Evolutionary conservation across 2,888 invertebrate species (phyloP), one percentile per base, ranked within the genome.

Genomic region (Pedicia rivosa): DNA sequence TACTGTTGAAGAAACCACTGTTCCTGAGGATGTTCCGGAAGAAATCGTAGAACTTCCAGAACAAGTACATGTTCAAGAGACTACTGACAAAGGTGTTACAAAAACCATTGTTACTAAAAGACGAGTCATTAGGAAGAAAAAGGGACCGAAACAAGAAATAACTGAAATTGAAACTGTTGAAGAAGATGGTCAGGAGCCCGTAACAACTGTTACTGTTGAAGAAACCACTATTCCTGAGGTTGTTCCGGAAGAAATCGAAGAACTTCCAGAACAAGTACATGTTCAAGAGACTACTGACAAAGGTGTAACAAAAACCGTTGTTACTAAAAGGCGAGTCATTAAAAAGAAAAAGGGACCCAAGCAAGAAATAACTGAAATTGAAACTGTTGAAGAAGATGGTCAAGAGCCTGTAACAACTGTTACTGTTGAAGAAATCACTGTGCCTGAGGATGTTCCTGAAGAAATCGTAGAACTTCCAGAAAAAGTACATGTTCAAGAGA

Each of bases 391-490:
- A 43, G 54, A 59, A 46, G 50, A 50, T 24, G 54, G 52, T 19
- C 48, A 60, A 54, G 41, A 34, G 14, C 40, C 45, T 29, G 47
- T 37, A 3, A 16, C 29, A 7, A 30, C 36, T 5, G 24, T 25
- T 24, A 37, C 16, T 22, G 35, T 35, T 12, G 28, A 15, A 12
- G 35, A 42, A 28, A 24, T 35, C n/a, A 20, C 26, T 22, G 35
- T 26, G 19, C 27, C 26, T 14, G 30, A 17, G 10, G 42, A 35
- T 25, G 30, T 20, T 26, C 36, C 32, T 5, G 37, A 47, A 50
- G 41, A 47, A 50, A 12, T 47, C 49, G 46, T 62, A 62, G 62
- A 56, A 63, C 61, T 37, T 8, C 32, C 33, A 55, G 35, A 35
- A 26, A 25, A 35, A 17, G 26, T 26, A 15, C 7, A 7, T 17